Evolutionary conservation across 1,140 invertebrate genomes (phyloP), one percentile per base, ranked within the genome.

Genomic region (Olivierus martensii): DNA sequence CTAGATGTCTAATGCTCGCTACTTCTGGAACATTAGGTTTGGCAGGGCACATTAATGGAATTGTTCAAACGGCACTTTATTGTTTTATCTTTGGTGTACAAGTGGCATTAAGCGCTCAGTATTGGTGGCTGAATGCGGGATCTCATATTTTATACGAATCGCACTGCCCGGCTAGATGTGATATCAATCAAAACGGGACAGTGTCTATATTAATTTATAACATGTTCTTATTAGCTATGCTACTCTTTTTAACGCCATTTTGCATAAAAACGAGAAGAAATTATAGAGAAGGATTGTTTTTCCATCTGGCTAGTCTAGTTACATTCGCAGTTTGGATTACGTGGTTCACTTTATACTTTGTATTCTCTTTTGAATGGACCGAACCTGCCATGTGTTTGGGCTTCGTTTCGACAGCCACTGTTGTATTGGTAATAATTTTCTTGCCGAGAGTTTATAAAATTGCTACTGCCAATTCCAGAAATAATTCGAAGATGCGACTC

Each of bases 21-120:
- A 74, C 75, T 34, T 75, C 76, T 18, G 74, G 73, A 17, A 71
- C 68, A 3, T 74, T 74, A 1, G 71, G 75, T 0, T 71, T 78
- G 41, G 72, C 75, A n/a, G 73, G 72, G 15, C 77, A 79, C 60
- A 71, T 80, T 3, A 79, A 77, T 46, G 75, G 77, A 5, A 70
- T 77, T 35, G 65, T 79, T 6, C 76, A 79, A 51, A 66, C 71
- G 9, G 45, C 75, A 3, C 58, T 65, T 18, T 59, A 74, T 28
- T 71, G 78, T 57, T 79, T 79, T 62, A 73, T 78, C 61, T 65
- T 65, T n/a, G 66, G 66, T 22, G 75, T 79, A 2, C 73, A 78
- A 55, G 43, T 75, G 0, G 71, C 69, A 0, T 63, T 77, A 5
- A 55, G 57, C 9, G 17, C 36, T 21, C 47, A 56, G 12, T 46